A percentile compares a stretch with the other conserved stretches of the same genome.
phyloP scores from a whole-genome alignment of 2,888 invertebrate genomes.

The Pimpla rufipes region DNA sequence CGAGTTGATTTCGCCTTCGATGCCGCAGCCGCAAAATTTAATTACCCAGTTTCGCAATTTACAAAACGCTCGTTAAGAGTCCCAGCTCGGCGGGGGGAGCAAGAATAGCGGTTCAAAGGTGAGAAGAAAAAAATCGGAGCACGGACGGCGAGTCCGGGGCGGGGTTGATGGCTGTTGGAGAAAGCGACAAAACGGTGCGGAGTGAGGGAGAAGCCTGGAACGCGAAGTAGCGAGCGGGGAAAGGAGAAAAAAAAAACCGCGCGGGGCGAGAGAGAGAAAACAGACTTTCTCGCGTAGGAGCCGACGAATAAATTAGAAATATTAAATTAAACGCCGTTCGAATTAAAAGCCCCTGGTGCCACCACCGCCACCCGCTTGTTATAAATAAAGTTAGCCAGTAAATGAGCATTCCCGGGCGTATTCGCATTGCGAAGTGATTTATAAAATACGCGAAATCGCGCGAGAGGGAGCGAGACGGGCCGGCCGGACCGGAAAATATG shows the following conservation, averaged over 20 bases:
- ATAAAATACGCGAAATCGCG: constrained; percentile 67
- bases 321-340: constrained; percentile 75
- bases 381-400: constrained; percentile 75
- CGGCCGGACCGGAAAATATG: neutral
- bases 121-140: constrained; percentile 2
- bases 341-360: constrained; percentile 73
- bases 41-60: constrained; percentile 1
- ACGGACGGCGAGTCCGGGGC: neutral
- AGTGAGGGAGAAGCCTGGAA: constrained; percentile 35
- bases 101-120: neutral
- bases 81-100: neutral
- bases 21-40: constrained; percentile 9
- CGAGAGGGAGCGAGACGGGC: constrained; percentile 29
- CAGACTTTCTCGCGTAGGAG: constrained; percentile 32
- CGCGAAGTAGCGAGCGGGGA: constrained; percentile 25
- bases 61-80: constrained; percentile 41
- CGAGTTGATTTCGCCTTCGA: neutral
- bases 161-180: constrained; percentile 28
- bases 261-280: constrained; percentile 21
- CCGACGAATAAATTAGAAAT: constrained; percentile 69
- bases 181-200: constrained; percentile 50
- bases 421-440: constrained; percentile 73
- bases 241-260: constrained; percentile 39
- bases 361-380: constrained; percentile 56
- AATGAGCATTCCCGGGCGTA: constrained; percentile 73